Evolutionary conservation across 2,888 invertebrate species (phyloP), one percentile per base, ranked within the genome.

Genomic region (Parnassius mnemosyne): DNA sequence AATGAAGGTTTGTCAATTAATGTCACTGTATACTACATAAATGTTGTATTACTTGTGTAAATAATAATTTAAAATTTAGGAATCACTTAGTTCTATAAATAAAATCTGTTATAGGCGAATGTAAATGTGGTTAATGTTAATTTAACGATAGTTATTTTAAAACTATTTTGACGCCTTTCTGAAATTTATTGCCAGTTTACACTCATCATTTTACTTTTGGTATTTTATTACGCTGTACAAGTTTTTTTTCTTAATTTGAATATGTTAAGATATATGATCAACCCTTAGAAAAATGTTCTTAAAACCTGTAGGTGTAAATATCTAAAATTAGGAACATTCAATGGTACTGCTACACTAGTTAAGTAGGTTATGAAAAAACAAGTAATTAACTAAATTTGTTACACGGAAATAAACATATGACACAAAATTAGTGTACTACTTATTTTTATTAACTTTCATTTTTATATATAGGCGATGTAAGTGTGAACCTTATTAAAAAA

Each of bases 381-480:
- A 83, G 81, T 75, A 77, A 85, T 79, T 83, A 78, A 80, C 82
- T 81, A 88, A 87, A 87, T 89, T 91, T 90, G 90, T 90, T 89
- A 91, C 89, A 90, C 88, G 74, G 88, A 89, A 90, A 89, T 89
- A 89, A 88, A 89, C 80, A 79, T 81, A 78, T 71, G 72, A 74
- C 74, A 69, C 66, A 53, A 57, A 63, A 54, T 56, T 53, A 70
- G 67, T 71, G 70, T 76, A 71, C 78, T 72, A 78, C 69, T 64
- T 46, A 60, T 60, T 61, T 57, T 5, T 34, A 1, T 34, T 7
- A 7, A 5, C 5, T 34, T 5, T 34, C 7, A 25, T 34, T 34
- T 34, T 7, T 7, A 34, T 7, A 34, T 34, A 7, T 34, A 34
- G 34, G 34, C 34, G 34, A 34, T 34, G 5, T 34, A 34, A 34